Evolutionary conservation across 2,888 invertebrate genomes (phyloP), one percentile per base, ranked within the genome.

Genomic region (Plebejus argus): DNA sequence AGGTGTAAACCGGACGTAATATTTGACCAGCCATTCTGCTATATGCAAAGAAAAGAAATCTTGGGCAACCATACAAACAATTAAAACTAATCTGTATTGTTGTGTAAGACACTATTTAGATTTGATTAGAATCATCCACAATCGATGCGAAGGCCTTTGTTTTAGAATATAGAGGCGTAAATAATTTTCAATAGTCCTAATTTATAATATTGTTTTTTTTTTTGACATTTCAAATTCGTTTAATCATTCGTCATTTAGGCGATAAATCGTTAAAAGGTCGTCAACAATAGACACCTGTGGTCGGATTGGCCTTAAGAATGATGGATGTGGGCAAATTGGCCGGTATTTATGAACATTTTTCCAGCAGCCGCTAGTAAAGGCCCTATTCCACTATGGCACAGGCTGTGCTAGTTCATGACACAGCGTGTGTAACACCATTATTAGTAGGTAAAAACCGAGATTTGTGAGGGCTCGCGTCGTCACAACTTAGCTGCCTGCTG

Each of bases 321-420:
- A 92, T 91, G 87, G 91, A 92, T 92, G 85, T 87, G 86, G 91
- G 91, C 89, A 89, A 87, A 89, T 88, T 86, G 83, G 83, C 81
- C 78, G 83, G 84, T 82, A 84, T 83, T 84, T 83, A 79, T 79
- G 79, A 79, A 82, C 83, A 81, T 85, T 87, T 86, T 86, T 82
- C 82, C 82, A 86, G 84, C 83, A 83, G 80, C 82, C 81, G 80
- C 79, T 7, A 18, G 53, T 82, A 83, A 83, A 53, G 53, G 53
- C 53, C 5, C 53, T 53, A 53, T 18, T 53, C 53, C 53, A 53
- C 18, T 53, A 53, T 12, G 3, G 45, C 0, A 45, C 45, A 45
- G 45, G 45, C 45, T 12, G 10, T 45, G 1, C 45, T 45, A 45
- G 12, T 45, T 10, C 10, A 39, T 8, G 45, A 12, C 45, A 45